Conservation (phyloP, 2,797 vertebrate species). For the Bradypodion pumilum region DNA sequence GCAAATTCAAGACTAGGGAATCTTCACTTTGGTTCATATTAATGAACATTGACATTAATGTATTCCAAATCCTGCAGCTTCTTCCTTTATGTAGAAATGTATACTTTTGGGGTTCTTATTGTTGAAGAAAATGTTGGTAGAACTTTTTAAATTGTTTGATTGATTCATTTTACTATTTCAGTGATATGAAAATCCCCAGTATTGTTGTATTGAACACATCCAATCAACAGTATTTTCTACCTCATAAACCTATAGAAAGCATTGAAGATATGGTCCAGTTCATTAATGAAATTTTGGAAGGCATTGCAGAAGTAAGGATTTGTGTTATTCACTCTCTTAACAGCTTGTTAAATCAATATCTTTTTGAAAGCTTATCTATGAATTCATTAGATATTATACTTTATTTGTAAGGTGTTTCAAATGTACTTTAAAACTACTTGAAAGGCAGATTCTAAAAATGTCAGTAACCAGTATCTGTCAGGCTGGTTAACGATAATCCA, state of each 20-base stretch:
- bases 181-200: conserved; percentile 90
- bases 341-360: background rate
- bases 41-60: too few relatives aligned
- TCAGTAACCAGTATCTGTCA: background rate
- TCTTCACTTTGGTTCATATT: too few relatives aligned
- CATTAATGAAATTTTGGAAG: conserved; percentile 90
- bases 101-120: background rate
- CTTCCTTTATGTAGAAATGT: too few relatives aligned
- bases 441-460: background rate
- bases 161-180: conserved; percentile 65
- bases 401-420: background rate
- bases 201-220: conserved; percentile 96
- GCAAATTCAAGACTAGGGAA: background rate
- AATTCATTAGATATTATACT: background rate
- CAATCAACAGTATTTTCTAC: conserved; percentile 96
- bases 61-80: background rate
- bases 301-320: conserved; percentile 85
- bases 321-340: background rate
- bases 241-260: conserved; percentile 80
- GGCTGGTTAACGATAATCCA: background rate
- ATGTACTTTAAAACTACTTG: background rate
- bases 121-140: background rate
- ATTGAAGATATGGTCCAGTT: conserved; percentile 92
- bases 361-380: background rate
- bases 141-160: background rate